Conservation (phyloP, 1,140 invertebrate species). For the Trichomalopsis sarcophagae region DNA sequence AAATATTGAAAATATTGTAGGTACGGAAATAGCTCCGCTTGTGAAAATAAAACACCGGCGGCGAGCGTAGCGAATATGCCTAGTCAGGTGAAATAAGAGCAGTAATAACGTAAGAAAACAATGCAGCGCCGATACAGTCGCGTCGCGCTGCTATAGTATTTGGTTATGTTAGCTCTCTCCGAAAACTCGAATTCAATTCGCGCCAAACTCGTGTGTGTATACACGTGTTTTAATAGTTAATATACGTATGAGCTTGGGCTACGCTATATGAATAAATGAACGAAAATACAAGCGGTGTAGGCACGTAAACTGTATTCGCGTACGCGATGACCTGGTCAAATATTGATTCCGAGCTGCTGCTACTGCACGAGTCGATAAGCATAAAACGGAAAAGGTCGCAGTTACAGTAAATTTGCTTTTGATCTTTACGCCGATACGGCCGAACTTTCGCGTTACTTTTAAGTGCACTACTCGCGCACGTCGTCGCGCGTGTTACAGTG, state of each 20-base stretch:
- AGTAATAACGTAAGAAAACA: neutral
- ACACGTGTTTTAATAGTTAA: neutral
- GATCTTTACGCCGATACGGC: neutral
- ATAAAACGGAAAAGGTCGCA: conserved; percentile 3
- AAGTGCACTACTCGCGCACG: neutral
- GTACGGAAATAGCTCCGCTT: neutral
- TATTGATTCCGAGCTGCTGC: neutral
- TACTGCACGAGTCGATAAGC: neutral
- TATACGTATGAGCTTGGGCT: neutral
- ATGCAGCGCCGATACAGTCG: neutral
- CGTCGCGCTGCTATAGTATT: neutral
- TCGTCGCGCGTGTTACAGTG: neutral
- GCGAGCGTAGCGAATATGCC: neutral
- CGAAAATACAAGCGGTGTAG: neutral
- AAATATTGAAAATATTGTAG: neutral
- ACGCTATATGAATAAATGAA: no score
- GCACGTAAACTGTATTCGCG: neutral
- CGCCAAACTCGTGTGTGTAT: neutral
- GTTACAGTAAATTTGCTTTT: conserved; percentile 4
- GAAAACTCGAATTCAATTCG: neutral
- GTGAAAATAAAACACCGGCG: neutral
- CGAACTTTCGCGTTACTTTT: neutral
- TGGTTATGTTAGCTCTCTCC: neutral
- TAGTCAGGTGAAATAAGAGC: neutral
- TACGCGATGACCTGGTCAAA: neutral